Evolutionary conservation across 1,140 invertebrate species (phyloP).

Genomic region (Drosophila gunungcola): DNA sequence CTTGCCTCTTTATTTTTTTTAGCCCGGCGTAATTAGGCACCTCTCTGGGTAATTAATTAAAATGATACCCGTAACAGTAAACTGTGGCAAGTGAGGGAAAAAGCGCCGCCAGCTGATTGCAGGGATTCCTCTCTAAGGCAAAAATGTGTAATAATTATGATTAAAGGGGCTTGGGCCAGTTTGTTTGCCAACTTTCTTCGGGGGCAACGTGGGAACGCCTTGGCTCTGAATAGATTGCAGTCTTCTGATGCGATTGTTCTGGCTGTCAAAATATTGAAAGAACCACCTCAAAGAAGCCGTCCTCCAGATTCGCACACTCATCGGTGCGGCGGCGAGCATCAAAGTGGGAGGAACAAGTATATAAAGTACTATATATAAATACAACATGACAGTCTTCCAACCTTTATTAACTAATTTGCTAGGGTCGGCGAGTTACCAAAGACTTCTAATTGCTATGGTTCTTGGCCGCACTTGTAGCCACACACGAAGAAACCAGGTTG

Average conservation of each 20-base stretch:
- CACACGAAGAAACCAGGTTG: constrained; percentile 46
- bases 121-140: constrained; percentile 9
- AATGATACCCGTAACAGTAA: constrained; percentile 54
- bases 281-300: constrained; percentile 44
- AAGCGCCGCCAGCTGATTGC: neutral
- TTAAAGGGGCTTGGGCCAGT: constrained; percentile 13
- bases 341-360: constrained; percentile 28
- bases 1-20: constrained; percentile 17
- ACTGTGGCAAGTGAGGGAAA: constrained; percentile 22
- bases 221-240: constrained; percentile 43
- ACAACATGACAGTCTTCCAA: constrained; percentile 69
- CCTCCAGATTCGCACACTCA: constrained; percentile 72
- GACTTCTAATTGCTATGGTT: constrained; percentile 66
- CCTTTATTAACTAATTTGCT: constrained; percentile 80
- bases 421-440: constrained; percentile 57
- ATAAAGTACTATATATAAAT: constrained; percentile 26
- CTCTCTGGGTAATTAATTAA: constrained; percentile 68
- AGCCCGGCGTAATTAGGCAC: constrained; percentile 63
- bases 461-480: constrained; percentile 30
- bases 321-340: constrained; percentile 46
- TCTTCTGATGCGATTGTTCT: constrained; percentile 66
- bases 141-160: constrained; percentile 42
- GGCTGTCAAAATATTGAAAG: constrained; percentile 76
- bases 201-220: constrained; percentile 59
- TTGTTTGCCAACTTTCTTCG: constrained; percentile 28